phyloP scores from a whole-genome alignment of 2,113 vertebrate genomes.

The Vireo altiloquus region DNA sequence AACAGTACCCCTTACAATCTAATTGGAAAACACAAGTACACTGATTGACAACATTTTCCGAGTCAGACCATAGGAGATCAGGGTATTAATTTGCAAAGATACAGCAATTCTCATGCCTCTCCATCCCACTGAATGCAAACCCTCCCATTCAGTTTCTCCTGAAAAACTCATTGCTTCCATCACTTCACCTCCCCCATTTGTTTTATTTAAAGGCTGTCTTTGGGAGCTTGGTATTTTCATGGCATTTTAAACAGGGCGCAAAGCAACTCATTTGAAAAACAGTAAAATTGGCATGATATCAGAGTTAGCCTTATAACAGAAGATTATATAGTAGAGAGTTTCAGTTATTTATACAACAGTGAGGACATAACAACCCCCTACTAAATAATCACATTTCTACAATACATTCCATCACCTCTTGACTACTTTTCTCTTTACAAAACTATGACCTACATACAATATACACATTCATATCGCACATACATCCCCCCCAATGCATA shows the following conservation, averaged over 20 bases:
- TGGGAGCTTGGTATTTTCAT: slow-evolving; percentile 68
- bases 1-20: background rate
- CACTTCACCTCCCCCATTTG: background rate
- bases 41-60: slow-evolving; percentile 40
- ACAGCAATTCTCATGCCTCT: slow-evolving; percentile 43
- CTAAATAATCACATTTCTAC: slow-evolving; percentile 74
- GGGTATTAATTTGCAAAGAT: slow-evolving; percentile 36
- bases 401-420: slow-evolving; percentile 72
- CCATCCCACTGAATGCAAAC: slow-evolving; percentile 18
- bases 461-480: slow-evolving; percentile 74
- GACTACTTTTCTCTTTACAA: slow-evolving; percentile 70
- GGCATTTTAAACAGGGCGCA: slow-evolving; percentile 68
- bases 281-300: slow-evolving; percentile 73
- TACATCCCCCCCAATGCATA: slow-evolving; percentile 74
- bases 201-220: slow-evolving; percentile 68
- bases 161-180: background rate
- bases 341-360: slow-evolving; percentile 69
- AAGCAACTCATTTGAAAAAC: slow-evolving; percentile 54
- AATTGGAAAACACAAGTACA: slow-evolving; percentile 35
- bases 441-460: slow-evolving; percentile 70
- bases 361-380: slow-evolving; percentile 70
- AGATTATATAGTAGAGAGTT: slow-evolving; percentile 70
- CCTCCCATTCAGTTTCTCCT: slow-evolving; percentile 10
- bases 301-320: slow-evolving; percentile 77
- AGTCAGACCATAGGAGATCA: slow-evolving; percentile 7